Evolutionary conservation across 2,888 invertebrate species (phyloP).

Genomic region (Meganola albula): DNA sequence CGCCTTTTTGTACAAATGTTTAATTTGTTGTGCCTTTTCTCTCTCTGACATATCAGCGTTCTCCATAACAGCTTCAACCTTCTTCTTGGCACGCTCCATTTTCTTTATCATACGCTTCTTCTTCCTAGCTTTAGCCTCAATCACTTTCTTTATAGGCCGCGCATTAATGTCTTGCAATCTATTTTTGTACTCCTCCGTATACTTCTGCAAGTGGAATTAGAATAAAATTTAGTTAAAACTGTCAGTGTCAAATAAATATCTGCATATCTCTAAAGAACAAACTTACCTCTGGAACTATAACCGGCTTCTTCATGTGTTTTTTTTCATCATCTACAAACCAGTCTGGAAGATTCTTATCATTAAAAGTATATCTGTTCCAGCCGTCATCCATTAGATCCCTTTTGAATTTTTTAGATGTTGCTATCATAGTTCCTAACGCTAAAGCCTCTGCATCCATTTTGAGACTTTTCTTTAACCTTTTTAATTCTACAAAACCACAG

Average conservation of each 20-base stretch:
- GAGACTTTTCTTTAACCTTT: constrained; percentile 76
- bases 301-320: constrained; percentile 89
- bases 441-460: constrained; percentile 91
- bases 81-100: constrained; percentile 96
- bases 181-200: constrained; percentile 91
- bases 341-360: constrained; percentile 93
- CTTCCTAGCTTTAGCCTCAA: constrained; percentile 98
- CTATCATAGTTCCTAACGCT: constrained; percentile 94
- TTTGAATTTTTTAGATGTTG: constrained; percentile 92
- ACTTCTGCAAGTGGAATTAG: constrained; percentile 69
- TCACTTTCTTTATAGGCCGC: constrained; percentile 97
- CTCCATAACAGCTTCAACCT: constrained; percentile 95
- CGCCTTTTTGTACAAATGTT: constrained; percentile 94
- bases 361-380: constrained; percentile 95
- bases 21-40: constrained; percentile 96
- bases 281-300: constrained; percentile 88
- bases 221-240: not conserved
- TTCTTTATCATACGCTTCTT: constrained; percentile 92
- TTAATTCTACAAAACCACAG: constrained; percentile 53
- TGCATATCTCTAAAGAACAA: not conserved
- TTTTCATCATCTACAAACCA: constrained; percentile 98
- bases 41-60: constrained; percentile 92
- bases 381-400: constrained; percentile 93
- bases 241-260: not conserved
- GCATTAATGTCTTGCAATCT: constrained; percentile 91